These are phyloP conservation scores for Lepidostoma basale DNA, from an alignment of 1,140 invertebrate genomes.

Conservation along the genomic window DNA sequence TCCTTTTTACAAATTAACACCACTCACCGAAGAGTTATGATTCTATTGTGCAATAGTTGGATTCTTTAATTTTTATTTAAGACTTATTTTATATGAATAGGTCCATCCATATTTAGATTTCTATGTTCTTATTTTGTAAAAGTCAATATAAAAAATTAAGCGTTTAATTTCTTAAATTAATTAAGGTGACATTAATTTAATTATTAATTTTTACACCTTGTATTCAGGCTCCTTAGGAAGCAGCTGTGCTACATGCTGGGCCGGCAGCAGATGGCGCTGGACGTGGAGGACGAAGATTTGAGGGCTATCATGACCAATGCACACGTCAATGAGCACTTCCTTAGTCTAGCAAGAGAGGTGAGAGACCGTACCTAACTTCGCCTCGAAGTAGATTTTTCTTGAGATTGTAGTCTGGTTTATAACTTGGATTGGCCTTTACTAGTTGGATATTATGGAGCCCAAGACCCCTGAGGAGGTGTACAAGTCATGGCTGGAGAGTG, in stretches of 20 bases:
- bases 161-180: too few species aligned
- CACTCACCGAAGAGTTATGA: too few species aligned
- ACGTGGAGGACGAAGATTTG: constrained; percentile 84
- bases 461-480: constrained; percentile 99
- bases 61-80: too few species aligned
- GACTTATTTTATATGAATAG: too few species aligned
- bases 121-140: too few species aligned
- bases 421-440: constrained; percentile 39
- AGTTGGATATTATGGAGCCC: constrained; percentile 98
- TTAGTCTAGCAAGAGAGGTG: constrained; percentile 93
- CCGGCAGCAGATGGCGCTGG: constrained; percentile 87
- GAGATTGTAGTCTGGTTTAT: neutral
- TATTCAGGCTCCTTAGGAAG: constrained; percentile 82
- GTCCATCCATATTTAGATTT: too few species aligned
- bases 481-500: constrained; percentile 96
- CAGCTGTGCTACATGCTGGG: constrained; percentile 98
- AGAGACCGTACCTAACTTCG: too few species aligned
- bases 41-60: too few species aligned
- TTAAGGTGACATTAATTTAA: neutral
- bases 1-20: too few species aligned
- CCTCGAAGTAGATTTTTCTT: neutral
- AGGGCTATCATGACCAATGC: constrained; percentile 97
- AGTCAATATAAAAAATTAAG: too few species aligned
- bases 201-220: neutral
- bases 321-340: constrained; percentile 94